Evolutionary conservation across 2,113 vertebrate species (phyloP).

Genomic region (Pterocles gutturalis): DNA sequence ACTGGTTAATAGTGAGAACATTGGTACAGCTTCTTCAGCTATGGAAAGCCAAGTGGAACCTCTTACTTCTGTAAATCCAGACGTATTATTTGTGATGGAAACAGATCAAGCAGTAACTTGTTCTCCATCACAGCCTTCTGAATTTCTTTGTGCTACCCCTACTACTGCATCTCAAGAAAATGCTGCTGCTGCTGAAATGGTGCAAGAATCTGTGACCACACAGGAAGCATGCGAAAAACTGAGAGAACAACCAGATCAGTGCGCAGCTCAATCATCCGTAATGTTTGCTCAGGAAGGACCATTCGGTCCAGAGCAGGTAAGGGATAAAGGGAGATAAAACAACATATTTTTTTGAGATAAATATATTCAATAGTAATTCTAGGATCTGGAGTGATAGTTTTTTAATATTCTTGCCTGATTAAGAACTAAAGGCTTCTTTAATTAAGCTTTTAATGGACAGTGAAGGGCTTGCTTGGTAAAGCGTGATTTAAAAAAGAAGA

Average conservation of each 20-base stretch:
- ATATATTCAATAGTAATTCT: accelerated
- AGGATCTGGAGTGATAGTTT: background rate
- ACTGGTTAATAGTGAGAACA: slow-evolving; percentile 10
- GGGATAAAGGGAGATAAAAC: background rate
- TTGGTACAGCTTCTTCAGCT: slow-evolving; percentile 28
- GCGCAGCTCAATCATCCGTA: slow-evolving; percentile 26
- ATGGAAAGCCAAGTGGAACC: slow-evolving; percentile 62
- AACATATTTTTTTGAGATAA: background rate
- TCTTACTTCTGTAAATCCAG: slow-evolving; percentile 67
- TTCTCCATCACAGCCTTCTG: slow-evolving; percentile 63
- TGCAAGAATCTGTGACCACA: slow-evolving; percentile 36
- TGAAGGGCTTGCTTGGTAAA: background rate
- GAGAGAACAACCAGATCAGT: slow-evolving; percentile 57
- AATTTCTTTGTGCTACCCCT: slow-evolving; percentile 63
- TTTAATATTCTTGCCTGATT: background rate
- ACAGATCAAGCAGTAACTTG: slow-evolving; percentile 58
- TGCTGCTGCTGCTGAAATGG: background rate
- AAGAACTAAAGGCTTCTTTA: background rate
- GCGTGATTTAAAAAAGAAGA: background rate
- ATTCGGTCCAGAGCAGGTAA: slow-evolving; percentile 66
- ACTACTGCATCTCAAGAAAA: slow-evolving; percentile 50
- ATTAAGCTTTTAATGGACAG: background rate
- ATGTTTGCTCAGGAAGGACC: slow-evolving; percentile 66
- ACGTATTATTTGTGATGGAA: slow-evolving; percentile 62
- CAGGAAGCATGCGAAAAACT: slow-evolving; percentile 49